phyloP scores from a whole-genome alignment of 2,797 vertebrate species.

The Telmatherina bonti region DNA sequence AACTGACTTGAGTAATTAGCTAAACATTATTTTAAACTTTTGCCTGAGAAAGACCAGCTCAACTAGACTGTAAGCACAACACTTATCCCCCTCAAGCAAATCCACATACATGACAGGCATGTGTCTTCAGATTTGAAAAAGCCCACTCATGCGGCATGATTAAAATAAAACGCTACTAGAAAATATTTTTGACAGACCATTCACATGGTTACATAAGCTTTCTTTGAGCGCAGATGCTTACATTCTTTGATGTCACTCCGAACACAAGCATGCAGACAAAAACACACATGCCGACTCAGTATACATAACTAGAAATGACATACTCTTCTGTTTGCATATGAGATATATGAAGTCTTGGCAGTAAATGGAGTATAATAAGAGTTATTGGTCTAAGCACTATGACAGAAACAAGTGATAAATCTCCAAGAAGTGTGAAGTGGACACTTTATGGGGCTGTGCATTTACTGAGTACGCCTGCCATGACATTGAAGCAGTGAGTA shows the following conservation, averaged over 20 bases:
- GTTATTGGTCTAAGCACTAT: conserved; percentile 58
- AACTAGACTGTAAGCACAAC: conserved; percentile 20
- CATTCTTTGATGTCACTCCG: conserved; percentile 34
- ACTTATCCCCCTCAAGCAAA: conserved; percentile 18
- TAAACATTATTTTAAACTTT: conserved; percentile 32
- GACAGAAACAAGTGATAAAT: conserved; percentile 75
- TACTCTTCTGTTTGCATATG: conserved; percentile 9
- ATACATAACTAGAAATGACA: conserved; percentile 29
- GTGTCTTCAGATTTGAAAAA: conserved; percentile 3
- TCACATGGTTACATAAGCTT: conserved; percentile 10
- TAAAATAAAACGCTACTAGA: background rate
- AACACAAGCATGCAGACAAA: conserved; percentile 2
- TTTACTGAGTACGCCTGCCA: conserved; percentile 61
- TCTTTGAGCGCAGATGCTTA: conserved; percentile 16
- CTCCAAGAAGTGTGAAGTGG: conserved; percentile 44
- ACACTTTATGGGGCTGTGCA: conserved; percentile 66
- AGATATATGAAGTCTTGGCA: conserved; percentile 32
- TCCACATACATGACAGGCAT: conserved; percentile 3
- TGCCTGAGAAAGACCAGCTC: conserved; percentile 18
- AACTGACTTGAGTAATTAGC: conserved; percentile 2
- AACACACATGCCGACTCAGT: background rate
- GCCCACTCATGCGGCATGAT: conserved; percentile 2
- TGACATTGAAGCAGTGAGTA: conserved; percentile 58
- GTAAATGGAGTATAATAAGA: conserved; percentile 51
- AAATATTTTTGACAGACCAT: conserved; percentile 4